These are phyloP conservation scores for Camponotus fellah DNA, from an alignment of 2,888 invertebrate species.

Conservation along the genomic window DNA sequence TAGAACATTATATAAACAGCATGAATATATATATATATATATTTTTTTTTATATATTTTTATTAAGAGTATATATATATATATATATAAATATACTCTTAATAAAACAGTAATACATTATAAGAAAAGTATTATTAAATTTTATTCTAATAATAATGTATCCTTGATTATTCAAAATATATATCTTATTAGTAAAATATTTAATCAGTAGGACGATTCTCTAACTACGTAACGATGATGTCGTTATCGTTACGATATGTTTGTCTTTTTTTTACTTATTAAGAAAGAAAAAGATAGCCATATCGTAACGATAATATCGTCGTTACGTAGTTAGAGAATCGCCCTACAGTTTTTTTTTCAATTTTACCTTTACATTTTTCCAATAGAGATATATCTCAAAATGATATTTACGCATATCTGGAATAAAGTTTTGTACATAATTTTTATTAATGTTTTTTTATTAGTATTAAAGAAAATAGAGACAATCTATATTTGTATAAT, in stretches of 20 bases:
- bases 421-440: constrained; percentile 65
- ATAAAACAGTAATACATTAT: background rate
- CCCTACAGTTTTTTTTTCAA: background rate
- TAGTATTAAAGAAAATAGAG: constrained; percentile 81
- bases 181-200: constrained; percentile 1
- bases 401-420: constrained; percentile 21
- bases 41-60: no score
- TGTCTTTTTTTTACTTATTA: no score
- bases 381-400: constrained; percentile 13
- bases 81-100: no score
- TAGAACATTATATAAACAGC: constrained; percentile 1
- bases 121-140: constrained; percentile 24
- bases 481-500: constrained; percentile 79
- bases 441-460: constrained; percentile 72
- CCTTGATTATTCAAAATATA: background rate
- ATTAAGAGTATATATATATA: no score
- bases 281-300: no score
- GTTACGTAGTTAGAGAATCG: no score
- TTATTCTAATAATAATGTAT: background rate
- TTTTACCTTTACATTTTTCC: background rate
- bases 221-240: no score
- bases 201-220: no score
- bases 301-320: no score
- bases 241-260: no score
- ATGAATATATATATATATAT: background rate